phyloP scores from a whole-genome alignment of 2,797 vertebrate species.

The Mormyrus hasselquistii region DNA sequence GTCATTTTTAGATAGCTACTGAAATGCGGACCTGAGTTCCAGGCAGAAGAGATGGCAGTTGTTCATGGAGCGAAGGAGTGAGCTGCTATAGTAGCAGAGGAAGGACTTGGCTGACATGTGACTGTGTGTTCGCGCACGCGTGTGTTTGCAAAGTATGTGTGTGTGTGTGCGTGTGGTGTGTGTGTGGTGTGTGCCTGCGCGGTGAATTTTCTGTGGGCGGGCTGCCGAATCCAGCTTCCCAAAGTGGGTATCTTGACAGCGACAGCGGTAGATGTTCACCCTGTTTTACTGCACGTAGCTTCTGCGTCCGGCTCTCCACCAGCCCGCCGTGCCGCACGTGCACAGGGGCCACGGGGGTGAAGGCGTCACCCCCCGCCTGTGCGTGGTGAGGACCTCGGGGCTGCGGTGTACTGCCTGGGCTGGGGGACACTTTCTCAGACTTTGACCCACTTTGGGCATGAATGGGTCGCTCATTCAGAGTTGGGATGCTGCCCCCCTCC shows the following conservation, averaged over 20 bases:
- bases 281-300: background rate
- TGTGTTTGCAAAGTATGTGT: conserved; percentile 15
- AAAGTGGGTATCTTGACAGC: conserved; percentile 19
- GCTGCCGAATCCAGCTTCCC: conserved; percentile 28
- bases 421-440: background rate
- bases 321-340: background rate
- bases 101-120: conserved; percentile 9
- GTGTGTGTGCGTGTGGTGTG: conserved; percentile 1
- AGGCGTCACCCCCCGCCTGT: background rate
- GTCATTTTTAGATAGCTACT: background rate
- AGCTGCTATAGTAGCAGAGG: conserved; percentile 11
- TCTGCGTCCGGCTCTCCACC: background rate
- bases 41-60: conserved; percentile 1
- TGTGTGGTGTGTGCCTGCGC: conserved; percentile 1
- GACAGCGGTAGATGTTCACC: conserved; percentile 7
- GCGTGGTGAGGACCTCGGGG: background rate
- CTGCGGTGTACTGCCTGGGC: background rate
- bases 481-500: background rate
- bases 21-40: background rate
- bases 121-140: conserved; percentile 8
- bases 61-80: background rate
- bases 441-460: background rate
- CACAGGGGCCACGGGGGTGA: background rate
- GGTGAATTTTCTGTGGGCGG: conserved; percentile 43
- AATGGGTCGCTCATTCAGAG: background rate